A percentile compares a stretch with the other conserved stretches of the same genome.
These are phyloP conservation scores for Heliangelus exortis DNA, from an alignment of 2,797 vertebrate species.

Conservation along the genomic window DNA sequence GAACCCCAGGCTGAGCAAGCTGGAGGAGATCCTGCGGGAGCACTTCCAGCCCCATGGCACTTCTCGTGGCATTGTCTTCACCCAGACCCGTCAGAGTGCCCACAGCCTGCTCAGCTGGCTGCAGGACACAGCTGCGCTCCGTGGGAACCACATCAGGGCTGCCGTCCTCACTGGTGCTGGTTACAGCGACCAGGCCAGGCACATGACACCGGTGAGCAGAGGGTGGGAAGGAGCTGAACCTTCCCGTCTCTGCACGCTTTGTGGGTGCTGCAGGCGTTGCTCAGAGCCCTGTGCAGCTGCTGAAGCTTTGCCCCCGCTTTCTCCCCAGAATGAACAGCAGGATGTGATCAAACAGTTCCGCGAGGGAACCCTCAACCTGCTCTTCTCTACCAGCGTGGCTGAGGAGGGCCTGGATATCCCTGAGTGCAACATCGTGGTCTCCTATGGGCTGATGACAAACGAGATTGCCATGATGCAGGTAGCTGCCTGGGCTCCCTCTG, in stretches of 20 bases:
- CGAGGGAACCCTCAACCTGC: slow-evolving; percentile 83
- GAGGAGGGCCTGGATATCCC: slow-evolving; percentile 96
- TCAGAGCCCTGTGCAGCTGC: accelerated
- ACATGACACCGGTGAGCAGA: slow-evolving; percentile 90
- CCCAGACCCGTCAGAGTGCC: slow-evolving; percentile 85
- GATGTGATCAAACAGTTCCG: slow-evolving; percentile 85
- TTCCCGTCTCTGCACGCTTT: accelerated
- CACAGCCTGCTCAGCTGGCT: slow-evolving; percentile 88
- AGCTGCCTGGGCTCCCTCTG: neutral
- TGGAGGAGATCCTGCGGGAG: slow-evolving; percentile 81
- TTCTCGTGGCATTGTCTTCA: slow-evolving; percentile 88
- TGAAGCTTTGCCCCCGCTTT: neutral
- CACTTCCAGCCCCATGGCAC: slow-evolving; percentile 71
- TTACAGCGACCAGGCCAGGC: slow-evolving; percentile 75
- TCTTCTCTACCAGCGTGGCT: slow-evolving; percentile 92
- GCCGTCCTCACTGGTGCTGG: slow-evolving; percentile 84
- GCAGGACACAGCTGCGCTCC: slow-evolving; percentile 60
- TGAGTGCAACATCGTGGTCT: slow-evolving; percentile 91
- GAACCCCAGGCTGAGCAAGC: slow-evolving; percentile 86
- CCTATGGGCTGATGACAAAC: slow-evolving; percentile 94
- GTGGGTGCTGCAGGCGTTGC: neutral
- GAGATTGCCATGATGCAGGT: slow-evolving; percentile 93
- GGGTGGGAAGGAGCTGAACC: neutral
- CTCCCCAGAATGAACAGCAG: slow-evolving; percentile 79
- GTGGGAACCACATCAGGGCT: slow-evolving; percentile 74